phyloP scores from a whole-genome alignment of 2,888 invertebrate genomes.

The Orthosia gracilis region DNA sequence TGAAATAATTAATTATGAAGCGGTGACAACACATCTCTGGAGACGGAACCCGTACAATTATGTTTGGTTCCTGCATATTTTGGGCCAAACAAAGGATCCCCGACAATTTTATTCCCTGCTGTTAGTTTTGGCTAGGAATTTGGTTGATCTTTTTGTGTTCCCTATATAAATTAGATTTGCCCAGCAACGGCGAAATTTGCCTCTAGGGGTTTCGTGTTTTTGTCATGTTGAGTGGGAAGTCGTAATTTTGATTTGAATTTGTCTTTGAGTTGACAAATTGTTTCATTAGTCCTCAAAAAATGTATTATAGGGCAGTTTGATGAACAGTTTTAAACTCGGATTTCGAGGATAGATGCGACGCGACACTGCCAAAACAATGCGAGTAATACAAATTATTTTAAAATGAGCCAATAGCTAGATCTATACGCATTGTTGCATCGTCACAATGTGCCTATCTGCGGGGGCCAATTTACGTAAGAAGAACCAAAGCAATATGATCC shows the following conservation, averaged over 20 bases:
- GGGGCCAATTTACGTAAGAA: too few species aligned
- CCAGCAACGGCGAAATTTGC: slow-evolving; percentile 2
- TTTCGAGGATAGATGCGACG: too few species aligned
- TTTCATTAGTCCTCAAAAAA: background rate
- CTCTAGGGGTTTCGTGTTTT: background rate
- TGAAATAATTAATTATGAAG: slow-evolving; percentile 77
- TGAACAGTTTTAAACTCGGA: background rate
- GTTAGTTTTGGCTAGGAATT: background rate
- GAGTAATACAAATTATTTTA: too few species aligned
- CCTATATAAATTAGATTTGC: slow-evolving; percentile 6
- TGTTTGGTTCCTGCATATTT: slow-evolving; percentile 66
- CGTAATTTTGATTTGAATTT: background rate
- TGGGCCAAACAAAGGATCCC: slow-evolving; percentile 50
- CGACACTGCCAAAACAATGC: too few species aligned
- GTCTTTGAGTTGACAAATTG: background rate
- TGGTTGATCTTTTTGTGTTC: background rate
- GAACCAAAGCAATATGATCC: background rate
- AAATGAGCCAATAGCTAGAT: too few species aligned
- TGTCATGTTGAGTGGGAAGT: slow-evolving; percentile 11
- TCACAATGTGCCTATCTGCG: too few species aligned
- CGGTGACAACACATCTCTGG: slow-evolving; percentile 71
- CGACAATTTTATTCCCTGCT: slow-evolving; percentile 8
- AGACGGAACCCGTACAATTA: slow-evolving; percentile 60
- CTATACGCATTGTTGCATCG: too few species aligned
- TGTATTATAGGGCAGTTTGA: background rate